These are phyloP conservation scores for Paradoxurus hermaphroditus DNA, from an alignment of 2,113 vertebrate genomes.

Conservation along the genomic window DNA sequence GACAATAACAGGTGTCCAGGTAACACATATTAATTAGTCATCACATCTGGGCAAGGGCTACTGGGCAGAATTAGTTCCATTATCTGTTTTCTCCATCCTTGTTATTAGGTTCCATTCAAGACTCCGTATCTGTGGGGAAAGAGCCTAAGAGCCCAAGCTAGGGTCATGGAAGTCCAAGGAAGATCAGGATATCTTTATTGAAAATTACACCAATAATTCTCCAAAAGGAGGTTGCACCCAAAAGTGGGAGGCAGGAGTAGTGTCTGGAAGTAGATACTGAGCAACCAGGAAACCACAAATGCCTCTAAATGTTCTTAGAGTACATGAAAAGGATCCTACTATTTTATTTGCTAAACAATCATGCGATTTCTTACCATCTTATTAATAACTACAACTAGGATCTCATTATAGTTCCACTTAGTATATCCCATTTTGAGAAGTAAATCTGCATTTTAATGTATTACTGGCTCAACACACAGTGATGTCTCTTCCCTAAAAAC, in stretches of 20 bases:
- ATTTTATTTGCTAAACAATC: not conserved
- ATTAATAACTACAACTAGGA: too few species aligned
- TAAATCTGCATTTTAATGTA: not conserved
- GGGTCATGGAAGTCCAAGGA: not conserved
- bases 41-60: not conserved
- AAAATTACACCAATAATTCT: not conserved
- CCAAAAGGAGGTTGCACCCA: not conserved
- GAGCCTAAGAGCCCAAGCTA: not conserved
- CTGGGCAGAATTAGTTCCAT: too few species aligned
- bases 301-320: not conserved
- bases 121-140: not conserved
- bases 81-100: not conserved
- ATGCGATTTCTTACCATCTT: not conserved
- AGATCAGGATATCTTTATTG: not conserved
- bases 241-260: rapidly evolving
- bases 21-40: not conserved
- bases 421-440: not conserved
- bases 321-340: not conserved
- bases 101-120: not conserved
- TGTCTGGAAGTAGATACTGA: rapidly evolving
- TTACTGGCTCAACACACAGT: not conserved
- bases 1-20: too few species aligned
- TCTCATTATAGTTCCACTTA: not conserved
- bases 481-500: not conserved
- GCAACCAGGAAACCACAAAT: not conserved